A percentile compares a stretch with the other conserved stretches of the same genome.
phyloP scores from a whole-genome alignment of 2,797 vertebrate genomes.

The Acestrorhynchus altus region DNA sequence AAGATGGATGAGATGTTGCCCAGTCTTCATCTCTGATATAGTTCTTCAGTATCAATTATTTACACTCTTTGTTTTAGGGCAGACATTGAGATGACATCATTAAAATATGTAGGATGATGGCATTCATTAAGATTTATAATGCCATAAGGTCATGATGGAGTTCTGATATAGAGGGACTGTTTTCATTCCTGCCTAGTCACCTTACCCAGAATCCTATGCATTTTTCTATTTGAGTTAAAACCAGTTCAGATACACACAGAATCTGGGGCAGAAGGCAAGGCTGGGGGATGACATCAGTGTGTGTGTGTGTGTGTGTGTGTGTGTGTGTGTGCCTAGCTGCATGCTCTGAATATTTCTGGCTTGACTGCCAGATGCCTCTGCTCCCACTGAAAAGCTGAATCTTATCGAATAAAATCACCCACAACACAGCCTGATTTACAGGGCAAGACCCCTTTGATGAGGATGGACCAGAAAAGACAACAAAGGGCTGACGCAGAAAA shows the following conservation, averaged over 20 bases:
- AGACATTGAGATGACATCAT: neutral
- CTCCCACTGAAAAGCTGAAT: neutral
- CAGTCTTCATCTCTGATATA: too few species aligned
- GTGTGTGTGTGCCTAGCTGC: constrained; percentile 15
- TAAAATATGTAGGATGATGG: neutral
- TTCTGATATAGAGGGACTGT: neutral
- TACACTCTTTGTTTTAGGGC: neutral
- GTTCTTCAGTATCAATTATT: neutral
- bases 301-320: constrained; percentile 25
- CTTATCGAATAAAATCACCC: neutral
- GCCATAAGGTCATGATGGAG: neutral
- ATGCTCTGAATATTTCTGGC: constrained; percentile 45
- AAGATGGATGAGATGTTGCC: neutral
- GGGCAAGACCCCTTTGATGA: neutral
- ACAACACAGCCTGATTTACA: neutral
- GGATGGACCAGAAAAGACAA: neutral
- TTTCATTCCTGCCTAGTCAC: constrained; percentile 12
- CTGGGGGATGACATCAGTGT: constrained; percentile 57
- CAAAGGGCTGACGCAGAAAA: neutral
- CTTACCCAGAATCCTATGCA: constrained; percentile 8
- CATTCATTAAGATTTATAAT: neutral
- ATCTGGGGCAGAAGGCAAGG: constrained; percentile 46
- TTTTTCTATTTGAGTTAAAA: constrained; percentile 39
- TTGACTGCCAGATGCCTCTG: constrained; percentile 22
- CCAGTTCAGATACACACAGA: constrained; percentile 33